These are phyloP conservation scores for Cephalopterus ornatus DNA, from an alignment of 2,113 vertebrate genomes.

Conservation along the genomic window DNA sequence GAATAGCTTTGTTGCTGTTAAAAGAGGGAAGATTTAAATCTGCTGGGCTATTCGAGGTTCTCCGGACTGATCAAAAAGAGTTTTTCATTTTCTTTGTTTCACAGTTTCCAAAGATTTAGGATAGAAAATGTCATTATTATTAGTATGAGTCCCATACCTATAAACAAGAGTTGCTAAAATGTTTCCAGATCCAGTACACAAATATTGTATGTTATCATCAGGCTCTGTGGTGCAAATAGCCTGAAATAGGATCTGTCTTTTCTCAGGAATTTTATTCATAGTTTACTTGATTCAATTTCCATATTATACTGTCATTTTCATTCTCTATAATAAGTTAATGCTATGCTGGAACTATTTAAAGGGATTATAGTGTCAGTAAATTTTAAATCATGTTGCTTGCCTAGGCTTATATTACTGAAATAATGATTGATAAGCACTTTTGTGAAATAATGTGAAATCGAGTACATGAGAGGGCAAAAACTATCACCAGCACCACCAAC, in stretches of 20 bases:
- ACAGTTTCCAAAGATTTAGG: background rate
- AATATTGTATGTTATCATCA: background rate
- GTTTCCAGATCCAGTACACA: background rate
- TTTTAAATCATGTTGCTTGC: conserved; percentile 12
- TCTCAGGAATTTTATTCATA: background rate
- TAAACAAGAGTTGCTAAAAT: background rate
- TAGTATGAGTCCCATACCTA: background rate
- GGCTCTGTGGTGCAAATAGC: background rate
- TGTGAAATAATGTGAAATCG: background rate
- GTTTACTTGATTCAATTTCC: conserved; percentile 13
- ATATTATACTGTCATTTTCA: background rate
- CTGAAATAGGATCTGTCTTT: background rate
- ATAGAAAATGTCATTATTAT: background rate
- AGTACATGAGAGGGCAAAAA: background rate
- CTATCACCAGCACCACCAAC: background rate
- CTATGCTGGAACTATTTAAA: background rate
- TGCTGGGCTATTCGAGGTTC: background rate
- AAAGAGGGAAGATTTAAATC: background rate
- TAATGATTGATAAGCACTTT: background rate
- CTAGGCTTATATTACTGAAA: background rate
- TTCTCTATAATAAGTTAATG: conserved; percentile 13
- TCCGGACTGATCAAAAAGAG: background rate
- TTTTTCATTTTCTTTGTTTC: background rate
- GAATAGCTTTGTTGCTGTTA: background rate
- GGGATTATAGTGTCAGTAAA: background rate